Evolutionary conservation across 2,888 invertebrate species (phyloP), one percentile per base, ranked within the genome.

Genomic region (Caenorhabditis sp.): DNA sequence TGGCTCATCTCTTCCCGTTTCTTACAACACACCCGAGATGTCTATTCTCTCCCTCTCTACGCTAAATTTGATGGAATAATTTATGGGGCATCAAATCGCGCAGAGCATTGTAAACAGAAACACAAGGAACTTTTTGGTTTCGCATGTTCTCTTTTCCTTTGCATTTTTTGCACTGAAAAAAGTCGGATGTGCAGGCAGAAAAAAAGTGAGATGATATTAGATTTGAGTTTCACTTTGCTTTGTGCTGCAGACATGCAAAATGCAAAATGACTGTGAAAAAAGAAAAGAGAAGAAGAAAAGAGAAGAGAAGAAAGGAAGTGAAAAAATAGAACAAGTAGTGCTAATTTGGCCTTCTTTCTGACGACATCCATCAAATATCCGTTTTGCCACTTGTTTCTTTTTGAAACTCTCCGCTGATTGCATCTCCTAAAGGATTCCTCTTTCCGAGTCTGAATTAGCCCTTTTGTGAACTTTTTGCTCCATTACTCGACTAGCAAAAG

Each of bases 1-100:
- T 32, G 35, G 22, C 64, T 35, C 61, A 44, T 61, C 20, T 44
- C 35, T 13, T 13, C 40, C 13, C 13, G 11, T 13, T 40, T 9
- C 44, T 4, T 9, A 32, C 4, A 32, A 32, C 60, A 20, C 37
- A 37, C 47, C 47, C n/a, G 18, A 60, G 11, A 60, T 44, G 24
- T 26, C n/a, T 22, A 37, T 40, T 28, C 50, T 55, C 28, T 62
- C n/a, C n/a, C n/a, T 64, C 64, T 55, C 37, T 40, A 67, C 60
- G 67, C 74, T 51, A 61, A 76, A 76, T 47, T 76, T 76, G 67
- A 67, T 67, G 76, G 76, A 76, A 76, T 76, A 76, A 67, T 76
- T 76, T 76, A 76, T 76, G 67, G 55, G 67, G 76, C 76, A 76
- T 74, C 74, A 74, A 74, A 65, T 60, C 50, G 64, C 47, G 47